Conservation (phyloP, 2,797 vertebrate species). For the Sternarchorhynchus goeldii region DNA sequence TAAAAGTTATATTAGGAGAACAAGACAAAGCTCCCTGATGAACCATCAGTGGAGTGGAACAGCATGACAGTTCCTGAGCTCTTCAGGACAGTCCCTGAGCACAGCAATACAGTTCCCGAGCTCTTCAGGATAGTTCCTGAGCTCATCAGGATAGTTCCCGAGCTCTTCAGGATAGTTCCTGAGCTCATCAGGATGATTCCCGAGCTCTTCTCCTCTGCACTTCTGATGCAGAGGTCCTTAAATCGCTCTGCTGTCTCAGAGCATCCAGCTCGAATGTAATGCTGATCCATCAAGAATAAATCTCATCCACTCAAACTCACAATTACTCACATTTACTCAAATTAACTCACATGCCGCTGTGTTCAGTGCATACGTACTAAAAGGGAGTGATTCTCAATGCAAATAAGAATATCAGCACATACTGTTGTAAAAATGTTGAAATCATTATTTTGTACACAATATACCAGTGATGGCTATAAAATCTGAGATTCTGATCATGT, state of each 20-base stretch:
- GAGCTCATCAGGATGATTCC: not conserved
- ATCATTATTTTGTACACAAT: not conserved
- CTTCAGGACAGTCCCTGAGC: not conserved
- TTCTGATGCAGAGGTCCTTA: slow-evolving; percentile 33
- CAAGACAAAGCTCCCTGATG: no score
- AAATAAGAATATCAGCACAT: not conserved
- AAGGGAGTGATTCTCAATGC: not conserved
- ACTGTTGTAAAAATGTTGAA: not conserved
- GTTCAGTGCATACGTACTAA: not conserved
- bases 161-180: not conserved
- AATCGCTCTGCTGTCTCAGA: slow-evolving; percentile 49
- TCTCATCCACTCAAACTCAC: not conserved
- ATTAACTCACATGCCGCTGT: no score
- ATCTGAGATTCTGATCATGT: no score
- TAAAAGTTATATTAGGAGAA: no score
- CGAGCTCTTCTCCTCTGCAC: not conserved
- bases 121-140: not conserved
- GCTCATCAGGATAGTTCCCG: not conserved
- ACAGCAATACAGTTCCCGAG: not conserved
- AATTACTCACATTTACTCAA: not conserved
- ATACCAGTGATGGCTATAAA: not conserved
- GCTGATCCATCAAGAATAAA: slow-evolving; percentile 36
- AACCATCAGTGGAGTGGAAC: not conserved
- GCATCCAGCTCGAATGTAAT: slow-evolving; percentile 61
- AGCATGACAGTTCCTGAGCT: not conserved